phyloP scores from a whole-genome alignment of 2,113 vertebrate species.

The Dolichallabes microphthalmus region DNA sequence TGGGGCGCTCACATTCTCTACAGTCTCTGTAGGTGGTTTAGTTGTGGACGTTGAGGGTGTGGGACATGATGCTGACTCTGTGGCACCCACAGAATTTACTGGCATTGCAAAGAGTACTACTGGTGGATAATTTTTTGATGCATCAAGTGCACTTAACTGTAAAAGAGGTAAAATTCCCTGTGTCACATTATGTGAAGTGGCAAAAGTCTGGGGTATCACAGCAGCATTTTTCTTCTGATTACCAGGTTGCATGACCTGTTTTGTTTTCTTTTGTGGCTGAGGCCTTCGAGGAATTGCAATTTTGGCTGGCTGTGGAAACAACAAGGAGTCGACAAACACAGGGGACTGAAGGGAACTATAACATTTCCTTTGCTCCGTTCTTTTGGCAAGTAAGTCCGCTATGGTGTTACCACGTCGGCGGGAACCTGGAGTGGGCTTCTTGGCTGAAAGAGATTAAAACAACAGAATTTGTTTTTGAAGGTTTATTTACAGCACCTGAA shows the following conservation, averaged over 20 bases:
- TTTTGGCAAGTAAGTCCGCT: conserved; percentile 61
- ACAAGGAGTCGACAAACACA: background rate
- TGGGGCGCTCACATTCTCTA: background rate
- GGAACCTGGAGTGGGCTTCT: background rate
- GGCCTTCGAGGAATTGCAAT: background rate
- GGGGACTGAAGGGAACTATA: background rate
- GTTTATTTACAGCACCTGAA: background rate
- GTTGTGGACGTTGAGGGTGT: background rate
- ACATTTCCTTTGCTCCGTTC: conserved; percentile 63
- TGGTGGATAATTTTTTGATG: background rate
- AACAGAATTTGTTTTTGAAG: background rate
- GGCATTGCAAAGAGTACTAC: background rate
- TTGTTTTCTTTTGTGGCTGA: background rate
- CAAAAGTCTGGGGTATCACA: conserved; percentile 60
- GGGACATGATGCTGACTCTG: background rate
- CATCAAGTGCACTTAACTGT: background rate
- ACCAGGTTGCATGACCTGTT: background rate
- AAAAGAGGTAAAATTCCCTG: conserved; percentile 14
- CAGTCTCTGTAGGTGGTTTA: conserved; percentile 7
- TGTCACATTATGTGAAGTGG: conserved; percentile 12
- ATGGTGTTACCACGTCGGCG: conserved; percentile 59
- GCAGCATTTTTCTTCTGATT: conserved; percentile 32
- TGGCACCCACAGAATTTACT: background rate
- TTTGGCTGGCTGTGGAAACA: background rate
- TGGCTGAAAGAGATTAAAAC: conserved; percentile 1